These are phyloP conservation scores for Cylloceria caligata DNA, from an alignment of 2,888 invertebrate species.

Conservation along the genomic window DNA sequence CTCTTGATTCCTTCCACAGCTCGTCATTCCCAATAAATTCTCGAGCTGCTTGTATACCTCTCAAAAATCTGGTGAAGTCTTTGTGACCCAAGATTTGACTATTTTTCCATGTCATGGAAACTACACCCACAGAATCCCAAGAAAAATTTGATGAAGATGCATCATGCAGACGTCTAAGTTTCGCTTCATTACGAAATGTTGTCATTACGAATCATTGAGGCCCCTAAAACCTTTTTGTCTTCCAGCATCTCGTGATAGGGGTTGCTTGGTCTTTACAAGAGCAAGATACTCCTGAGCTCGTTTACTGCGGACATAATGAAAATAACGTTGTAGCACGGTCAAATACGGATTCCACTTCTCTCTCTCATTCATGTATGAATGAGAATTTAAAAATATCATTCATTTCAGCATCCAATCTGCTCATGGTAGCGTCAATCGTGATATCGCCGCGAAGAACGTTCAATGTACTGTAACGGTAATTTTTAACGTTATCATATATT, in stretches of 20 bases:
- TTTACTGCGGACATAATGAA: constrained; percentile 43
- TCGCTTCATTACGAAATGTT: background rate
- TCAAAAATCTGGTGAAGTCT: constrained; percentile 23
- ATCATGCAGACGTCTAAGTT: background rate
- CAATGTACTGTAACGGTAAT: too few species aligned
- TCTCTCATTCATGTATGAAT: constrained; percentile 34
- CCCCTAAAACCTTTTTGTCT: background rate
- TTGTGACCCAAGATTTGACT: constrained; percentile 10
- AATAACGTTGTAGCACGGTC: constrained; percentile 51
- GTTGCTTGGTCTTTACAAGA: constrained; percentile 6
- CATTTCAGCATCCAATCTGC: constrained; percentile 55
- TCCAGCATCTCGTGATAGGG: background rate
- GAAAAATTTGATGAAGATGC: constrained; percentile 12
- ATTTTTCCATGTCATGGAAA: constrained; percentile 23
- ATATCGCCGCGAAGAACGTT: too few species aligned
- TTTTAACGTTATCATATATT: too few species aligned
- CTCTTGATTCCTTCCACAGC: constrained; percentile 7
- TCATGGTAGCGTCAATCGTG: constrained; percentile 34
- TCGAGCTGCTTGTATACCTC: constrained; percentile 16
- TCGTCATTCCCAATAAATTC: constrained; percentile 35
- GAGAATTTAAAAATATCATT: constrained; percentile 57
- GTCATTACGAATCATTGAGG: background rate
- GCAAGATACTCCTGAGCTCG: constrained; percentile 12
- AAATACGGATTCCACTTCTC: constrained; percentile 61
- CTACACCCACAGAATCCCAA: constrained; percentile 43